Conservation (phyloP, 2,797 vertebrate genomes). For the Tenualosa thibaudeaui region DNA sequence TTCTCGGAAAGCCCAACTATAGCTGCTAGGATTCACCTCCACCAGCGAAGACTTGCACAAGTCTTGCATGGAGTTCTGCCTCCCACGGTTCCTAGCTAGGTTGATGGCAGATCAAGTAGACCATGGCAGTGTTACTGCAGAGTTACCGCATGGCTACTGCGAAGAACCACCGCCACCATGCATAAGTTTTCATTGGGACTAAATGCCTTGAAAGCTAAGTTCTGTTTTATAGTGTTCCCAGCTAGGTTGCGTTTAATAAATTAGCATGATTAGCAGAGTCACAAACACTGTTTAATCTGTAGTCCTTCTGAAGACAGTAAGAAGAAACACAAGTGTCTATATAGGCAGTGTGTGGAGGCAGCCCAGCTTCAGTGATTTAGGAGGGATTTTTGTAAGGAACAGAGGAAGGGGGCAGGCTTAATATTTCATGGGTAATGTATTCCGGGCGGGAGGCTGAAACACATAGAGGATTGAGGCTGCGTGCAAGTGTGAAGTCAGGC, state of each 20-base stretch:
- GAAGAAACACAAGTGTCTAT: not conserved
- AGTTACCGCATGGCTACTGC: too few species aligned
- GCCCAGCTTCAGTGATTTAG: not conserved
- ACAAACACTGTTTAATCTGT: not conserved
- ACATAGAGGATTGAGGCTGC: not conserved
- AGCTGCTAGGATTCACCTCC: not conserved
- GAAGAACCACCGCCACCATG: too few species aligned
- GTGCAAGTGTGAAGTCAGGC: not conserved
- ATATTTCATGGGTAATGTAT: conserved; percentile 15
- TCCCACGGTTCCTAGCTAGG: not conserved
- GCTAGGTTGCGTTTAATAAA: not conserved
- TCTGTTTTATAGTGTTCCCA: too few species aligned
- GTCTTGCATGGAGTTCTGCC: not conserved
- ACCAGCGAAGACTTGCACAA: not conserved
- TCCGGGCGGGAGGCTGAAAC: not conserved
- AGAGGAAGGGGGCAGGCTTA: not conserved
- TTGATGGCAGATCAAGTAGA: not conserved
- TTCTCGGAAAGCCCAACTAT: not conserved
- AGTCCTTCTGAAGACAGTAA: not conserved
- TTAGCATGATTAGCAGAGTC: not conserved
- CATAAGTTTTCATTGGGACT: too few species aligned
- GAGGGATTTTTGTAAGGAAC: conserved; percentile 14
- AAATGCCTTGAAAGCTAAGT: too few species aligned
- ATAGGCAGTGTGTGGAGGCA: not conserved
- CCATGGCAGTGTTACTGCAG: not conserved